Conservation (phyloP, 1,140 invertebrate genomes). For the Caenorhabditis inopinata region DNA sequence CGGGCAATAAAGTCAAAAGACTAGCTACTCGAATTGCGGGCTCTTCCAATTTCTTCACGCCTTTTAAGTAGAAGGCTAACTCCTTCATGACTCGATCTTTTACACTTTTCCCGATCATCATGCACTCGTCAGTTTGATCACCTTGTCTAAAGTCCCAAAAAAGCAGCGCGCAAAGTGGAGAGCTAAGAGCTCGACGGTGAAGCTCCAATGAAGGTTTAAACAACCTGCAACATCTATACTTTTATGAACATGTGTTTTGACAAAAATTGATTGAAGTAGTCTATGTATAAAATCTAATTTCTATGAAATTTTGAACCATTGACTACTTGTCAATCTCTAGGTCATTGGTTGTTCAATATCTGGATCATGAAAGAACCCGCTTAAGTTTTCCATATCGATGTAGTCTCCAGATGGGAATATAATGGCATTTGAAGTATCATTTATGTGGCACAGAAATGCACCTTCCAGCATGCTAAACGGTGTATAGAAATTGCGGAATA, state of each 20-base stretch:
- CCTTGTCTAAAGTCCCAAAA: conserved; percentile 38
- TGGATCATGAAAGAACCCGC: conserved; percentile 13
- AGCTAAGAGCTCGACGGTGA: conserved; percentile 30
- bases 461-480: conserved; percentile 35
- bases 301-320: background rate
- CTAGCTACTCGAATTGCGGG: background rate
- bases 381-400: conserved; percentile 23
- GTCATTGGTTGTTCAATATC: conserved; percentile 13
- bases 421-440: conserved; percentile 5
- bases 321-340: background rate
- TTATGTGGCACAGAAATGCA: conserved; percentile 12
- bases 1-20: conserved; percentile 16
- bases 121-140: conserved; percentile 24
- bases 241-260: background rate
- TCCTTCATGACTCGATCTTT: conserved; percentile 20
- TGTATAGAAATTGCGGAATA: conserved; percentile 36
- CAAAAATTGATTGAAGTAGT: no score
- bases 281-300: no score
- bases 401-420: conserved; percentile 36
- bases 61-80: conserved; percentile 25
- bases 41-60: conserved; percentile 23
- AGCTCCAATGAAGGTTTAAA: conserved; percentile 36
- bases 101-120: background rate
- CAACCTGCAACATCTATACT: background rate
- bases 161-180: conserved; percentile 27